Percentiles rank a stretch among this genome's conserved stretches.
Conservation (phyloP, 2,113 vertebrate species). For the Macrotus californicus region DNA sequence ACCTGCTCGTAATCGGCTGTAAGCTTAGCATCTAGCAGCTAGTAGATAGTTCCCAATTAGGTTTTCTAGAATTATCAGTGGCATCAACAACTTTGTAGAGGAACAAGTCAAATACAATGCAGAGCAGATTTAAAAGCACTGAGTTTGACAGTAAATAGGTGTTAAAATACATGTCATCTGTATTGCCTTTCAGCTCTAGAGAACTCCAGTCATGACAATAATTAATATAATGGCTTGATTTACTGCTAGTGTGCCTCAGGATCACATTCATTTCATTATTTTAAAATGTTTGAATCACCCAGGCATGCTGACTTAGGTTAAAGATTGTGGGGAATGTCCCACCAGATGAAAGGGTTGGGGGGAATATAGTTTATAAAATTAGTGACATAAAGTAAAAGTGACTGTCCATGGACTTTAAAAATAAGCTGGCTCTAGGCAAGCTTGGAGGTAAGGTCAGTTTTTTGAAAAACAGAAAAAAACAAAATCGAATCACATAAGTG, state of each 20-base stretch:
- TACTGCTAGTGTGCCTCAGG: constrained; percentile 19
- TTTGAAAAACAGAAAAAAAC: neutral
- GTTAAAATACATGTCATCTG: constrained; percentile 70
- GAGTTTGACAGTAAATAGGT: constrained; percentile 68
- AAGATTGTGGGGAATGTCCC: constrained; percentile 46
- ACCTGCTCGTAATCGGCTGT: constrained; percentile 27
- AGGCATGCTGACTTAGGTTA: constrained; percentile 67
- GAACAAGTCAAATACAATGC: constrained; percentile 60
- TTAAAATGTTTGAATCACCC: constrained; percentile 71
- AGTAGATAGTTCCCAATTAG: constrained; percentile 58
- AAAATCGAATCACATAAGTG: neutral
- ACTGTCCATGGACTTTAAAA: constrained; percentile 59
- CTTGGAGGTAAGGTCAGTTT: constrained; percentile 37
- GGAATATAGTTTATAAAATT: constrained; percentile 66
- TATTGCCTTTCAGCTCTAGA: constrained; percentile 55
- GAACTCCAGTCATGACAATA: constrained; percentile 48
- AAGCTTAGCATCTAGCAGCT: constrained; percentile 63
- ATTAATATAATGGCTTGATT: constrained; percentile 46
- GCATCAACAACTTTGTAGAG: constrained; percentile 16
- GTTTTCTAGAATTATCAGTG: constrained; percentile 48
- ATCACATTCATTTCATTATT: constrained; percentile 64
- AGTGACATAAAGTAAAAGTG: constrained; percentile 63
- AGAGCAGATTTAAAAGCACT: constrained; percentile 51
- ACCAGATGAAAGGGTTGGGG: constrained; percentile 51
- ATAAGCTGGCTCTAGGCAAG: constrained; percentile 40